Conservation (phyloP, 2,888 invertebrate genomes). For the Endomychus coccineus region DNA sequence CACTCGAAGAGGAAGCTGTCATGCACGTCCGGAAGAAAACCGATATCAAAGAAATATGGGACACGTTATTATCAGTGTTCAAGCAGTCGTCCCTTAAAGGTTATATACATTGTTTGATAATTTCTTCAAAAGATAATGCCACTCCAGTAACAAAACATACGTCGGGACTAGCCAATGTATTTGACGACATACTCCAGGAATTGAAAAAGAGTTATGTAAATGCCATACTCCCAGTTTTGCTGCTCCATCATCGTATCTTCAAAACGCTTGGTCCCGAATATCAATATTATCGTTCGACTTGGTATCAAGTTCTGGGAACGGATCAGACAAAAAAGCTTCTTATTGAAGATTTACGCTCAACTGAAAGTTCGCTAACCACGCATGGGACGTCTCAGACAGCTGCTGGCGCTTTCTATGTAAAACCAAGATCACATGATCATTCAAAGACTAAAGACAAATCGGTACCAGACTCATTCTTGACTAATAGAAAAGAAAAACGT, state of each 20-base stretch:
- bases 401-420: conserved; percentile 17
- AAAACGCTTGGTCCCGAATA: conserved; percentile 21
- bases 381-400: conserved; percentile 9
- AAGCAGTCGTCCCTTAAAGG: conserved; percentile 21
- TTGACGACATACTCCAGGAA: conserved; percentile 20
- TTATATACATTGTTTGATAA: conserved; percentile 22
- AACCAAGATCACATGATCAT: conserved; percentile 10
- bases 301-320: conserved; percentile 21
- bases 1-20: no score
- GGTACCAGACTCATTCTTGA: conserved; percentile 6
- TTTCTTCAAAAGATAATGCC: conserved; percentile 13
- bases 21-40: no score
- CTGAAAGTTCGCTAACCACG: conserved; percentile 16
- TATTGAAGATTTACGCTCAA: conserved; percentile 19
- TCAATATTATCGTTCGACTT: conserved; percentile 21
- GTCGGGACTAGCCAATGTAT: conserved; percentile 18
- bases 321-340: conserved; percentile 22
- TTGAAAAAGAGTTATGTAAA: conserved; percentile 16
- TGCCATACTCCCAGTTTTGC: conserved; percentile 18
- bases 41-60: no score
- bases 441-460: conserved; percentile 13
- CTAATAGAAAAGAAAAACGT: conserved; percentile 15
- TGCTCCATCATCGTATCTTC: conserved; percentile 23
- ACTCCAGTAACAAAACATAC: conserved; percentile 9
- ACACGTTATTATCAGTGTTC: conserved; percentile 22